phyloP scores from a whole-genome alignment of 2,113 vertebrate species.

The Trichomycterus rosablanca region DNA sequence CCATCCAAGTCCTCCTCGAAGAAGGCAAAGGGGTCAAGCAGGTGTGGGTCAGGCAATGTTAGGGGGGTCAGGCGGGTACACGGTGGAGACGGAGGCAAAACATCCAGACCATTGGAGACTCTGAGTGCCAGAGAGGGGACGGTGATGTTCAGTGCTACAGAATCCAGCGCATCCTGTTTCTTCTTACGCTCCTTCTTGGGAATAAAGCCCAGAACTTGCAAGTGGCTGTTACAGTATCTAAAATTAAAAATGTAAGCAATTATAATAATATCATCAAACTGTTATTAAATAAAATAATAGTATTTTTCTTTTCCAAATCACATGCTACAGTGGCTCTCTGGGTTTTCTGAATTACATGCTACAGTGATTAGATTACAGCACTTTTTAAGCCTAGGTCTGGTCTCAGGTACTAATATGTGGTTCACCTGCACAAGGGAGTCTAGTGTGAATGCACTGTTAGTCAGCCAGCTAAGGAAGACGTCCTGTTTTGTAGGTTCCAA shows the following conservation, averaged over 20 bases:
- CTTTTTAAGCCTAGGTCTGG: too few relatives aligned
- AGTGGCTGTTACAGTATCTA: slow-evolving; percentile 99
- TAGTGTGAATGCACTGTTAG: too few relatives aligned
- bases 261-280: background rate
- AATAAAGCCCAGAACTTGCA: slow-evolving; percentile 98
- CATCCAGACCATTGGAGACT: slow-evolving; percentile 89
- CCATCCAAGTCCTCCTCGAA: slow-evolving; percentile 77
- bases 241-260: background rate
- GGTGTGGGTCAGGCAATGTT: slow-evolving; percentile 84
- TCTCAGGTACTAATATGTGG: too few relatives aligned
- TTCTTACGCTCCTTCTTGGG: slow-evolving; percentile 99
- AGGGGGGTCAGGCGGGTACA: slow-evolving; percentile 84
- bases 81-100: slow-evolving; percentile 84
- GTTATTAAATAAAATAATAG: background rate
- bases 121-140: slow-evolving; percentile 91
- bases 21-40: slow-evolving; percentile 96
- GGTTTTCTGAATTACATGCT: too few relatives aligned
- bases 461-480: too few relatives aligned
- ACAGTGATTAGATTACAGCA: too few relatives aligned
- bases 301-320: background rate
- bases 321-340: too few relatives aligned
- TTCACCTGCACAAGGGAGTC: too few relatives aligned
- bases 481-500: too few relatives aligned
- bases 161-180: slow-evolving; percentile 92
- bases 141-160: slow-evolving; percentile 90